phyloP scores from a whole-genome alignment of 2,888 invertebrate species.

The Dynastes tityus region DNA sequence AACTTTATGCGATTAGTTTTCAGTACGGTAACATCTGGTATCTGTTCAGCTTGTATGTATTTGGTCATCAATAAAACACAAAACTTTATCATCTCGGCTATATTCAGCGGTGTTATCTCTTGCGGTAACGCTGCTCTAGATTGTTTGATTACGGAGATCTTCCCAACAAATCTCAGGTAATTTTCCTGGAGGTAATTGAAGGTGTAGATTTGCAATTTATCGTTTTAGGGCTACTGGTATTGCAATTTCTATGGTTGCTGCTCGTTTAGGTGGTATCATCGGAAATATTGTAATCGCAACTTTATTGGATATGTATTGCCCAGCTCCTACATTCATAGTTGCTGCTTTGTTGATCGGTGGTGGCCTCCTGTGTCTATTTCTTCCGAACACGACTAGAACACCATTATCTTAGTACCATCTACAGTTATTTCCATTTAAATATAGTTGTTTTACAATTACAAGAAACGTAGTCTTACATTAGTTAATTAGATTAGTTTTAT shows the following conservation, averaged over 20 bases:
- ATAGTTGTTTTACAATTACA: background rate
- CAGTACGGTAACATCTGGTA: constrained; percentile 88
- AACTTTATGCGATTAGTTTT: constrained; percentile 76
- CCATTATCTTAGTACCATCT: constrained; percentile 71
- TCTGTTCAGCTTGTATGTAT: constrained; percentile 89
- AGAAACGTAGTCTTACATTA: background rate
- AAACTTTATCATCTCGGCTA: constrained; percentile 87
- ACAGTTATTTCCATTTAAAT: background rate
- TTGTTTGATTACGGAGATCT: constrained; percentile 94
- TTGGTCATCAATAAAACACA: constrained; percentile 88
- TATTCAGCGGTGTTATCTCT: constrained; percentile 90
- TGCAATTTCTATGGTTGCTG: constrained; percentile 92
- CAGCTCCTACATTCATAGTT: constrained; percentile 93
- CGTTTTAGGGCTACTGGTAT: constrained; percentile 89
- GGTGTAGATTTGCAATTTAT: background rate
- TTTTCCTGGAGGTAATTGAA: background rate
- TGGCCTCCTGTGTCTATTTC: constrained; percentile 88
- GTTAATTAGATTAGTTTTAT: too few species aligned
- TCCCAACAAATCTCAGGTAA: constrained; percentile 91
- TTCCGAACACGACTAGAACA: constrained; percentile 92
- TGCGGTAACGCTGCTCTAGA: constrained; percentile 93
- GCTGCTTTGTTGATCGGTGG: constrained; percentile 89
- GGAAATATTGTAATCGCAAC: constrained; percentile 92
- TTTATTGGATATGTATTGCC: constrained; percentile 89
- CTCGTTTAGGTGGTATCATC: constrained; percentile 90